Conservation (phyloP, 2,797 vertebrate genomes). For the Epinephelus malabaricus region DNA sequence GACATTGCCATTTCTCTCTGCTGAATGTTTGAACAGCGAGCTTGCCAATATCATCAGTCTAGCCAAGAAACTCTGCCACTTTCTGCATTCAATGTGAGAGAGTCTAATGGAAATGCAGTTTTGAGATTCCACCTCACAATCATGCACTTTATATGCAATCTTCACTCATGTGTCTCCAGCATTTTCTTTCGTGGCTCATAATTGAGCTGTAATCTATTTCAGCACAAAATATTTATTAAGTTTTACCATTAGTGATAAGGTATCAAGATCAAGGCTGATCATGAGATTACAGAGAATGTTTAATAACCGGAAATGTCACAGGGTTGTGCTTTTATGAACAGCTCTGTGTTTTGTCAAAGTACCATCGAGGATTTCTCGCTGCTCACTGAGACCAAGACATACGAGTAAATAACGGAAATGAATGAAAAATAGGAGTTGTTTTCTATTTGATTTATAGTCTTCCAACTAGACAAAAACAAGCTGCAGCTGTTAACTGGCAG, state of each 20-base stretch:
- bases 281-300: neutral
- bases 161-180: neutral
- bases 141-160: neutral
- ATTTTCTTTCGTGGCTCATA: neutral
- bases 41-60: neutral
- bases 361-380: neutral
- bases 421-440: neutral
- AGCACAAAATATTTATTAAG: neutral
- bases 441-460: conserved; percentile 27
- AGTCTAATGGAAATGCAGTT: neutral
- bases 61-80: neutral
- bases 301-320: neutral
- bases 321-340: neutral
- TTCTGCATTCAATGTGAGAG: neutral
- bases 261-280: neutral
- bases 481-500: neutral
- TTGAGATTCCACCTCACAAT: neutral
- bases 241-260: neutral
- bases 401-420: neutral
- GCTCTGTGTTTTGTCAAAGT: neutral
- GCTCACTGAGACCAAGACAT: neutral
- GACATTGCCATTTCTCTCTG: neutral
- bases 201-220: conserved; percentile 8
- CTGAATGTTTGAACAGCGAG: neutral
- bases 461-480: neutral